These are phyloP conservation scores for Troides oblongomaculatus DNA, from an alignment of 2,888 invertebrate genomes.

Conservation along the genomic window DNA sequence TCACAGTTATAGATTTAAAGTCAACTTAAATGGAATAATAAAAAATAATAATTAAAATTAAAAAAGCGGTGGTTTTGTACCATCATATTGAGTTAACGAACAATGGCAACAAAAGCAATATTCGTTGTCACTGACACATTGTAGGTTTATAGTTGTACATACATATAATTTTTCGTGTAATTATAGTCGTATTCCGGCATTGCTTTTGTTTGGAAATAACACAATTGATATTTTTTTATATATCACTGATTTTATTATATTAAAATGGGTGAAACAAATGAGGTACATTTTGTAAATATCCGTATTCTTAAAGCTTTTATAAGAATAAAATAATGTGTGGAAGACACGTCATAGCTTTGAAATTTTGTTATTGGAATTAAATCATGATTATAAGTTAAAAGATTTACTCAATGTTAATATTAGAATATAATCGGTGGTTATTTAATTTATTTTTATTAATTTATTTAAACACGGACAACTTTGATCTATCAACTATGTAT, in stretches of 20 bases:
- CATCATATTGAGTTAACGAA: no score
- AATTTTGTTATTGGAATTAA: neutral
- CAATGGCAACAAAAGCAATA: neutral
- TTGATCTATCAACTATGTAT: no score
- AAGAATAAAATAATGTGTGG: neutral
- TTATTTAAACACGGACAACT: no score
- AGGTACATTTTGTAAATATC: slow-evolving; percentile 48
- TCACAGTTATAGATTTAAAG: no score
- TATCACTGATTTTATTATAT: neutral
- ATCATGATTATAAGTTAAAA: neutral
- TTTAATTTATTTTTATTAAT: no score
- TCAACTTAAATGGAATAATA: no score
- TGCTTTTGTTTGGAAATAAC: neutral
- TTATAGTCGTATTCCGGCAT: neutral
- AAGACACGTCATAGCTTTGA: slow-evolving; percentile 49
- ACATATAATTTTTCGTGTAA: neutral
- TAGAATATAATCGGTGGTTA: neutral
- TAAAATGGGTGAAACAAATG: slow-evolving; percentile 60
- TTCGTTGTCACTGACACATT: neutral
- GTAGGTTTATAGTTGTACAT: neutral
- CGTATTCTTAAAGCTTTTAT: neutral
- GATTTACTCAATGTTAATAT: neutral
- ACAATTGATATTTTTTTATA: neutral
- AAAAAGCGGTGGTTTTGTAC: no score
- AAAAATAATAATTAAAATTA: no score